Evolutionary conservation across 1,140 invertebrate genomes (phyloP), one percentile per base, ranked within the genome.

Genomic region (Tetranychus cinnabarinus): DNA sequence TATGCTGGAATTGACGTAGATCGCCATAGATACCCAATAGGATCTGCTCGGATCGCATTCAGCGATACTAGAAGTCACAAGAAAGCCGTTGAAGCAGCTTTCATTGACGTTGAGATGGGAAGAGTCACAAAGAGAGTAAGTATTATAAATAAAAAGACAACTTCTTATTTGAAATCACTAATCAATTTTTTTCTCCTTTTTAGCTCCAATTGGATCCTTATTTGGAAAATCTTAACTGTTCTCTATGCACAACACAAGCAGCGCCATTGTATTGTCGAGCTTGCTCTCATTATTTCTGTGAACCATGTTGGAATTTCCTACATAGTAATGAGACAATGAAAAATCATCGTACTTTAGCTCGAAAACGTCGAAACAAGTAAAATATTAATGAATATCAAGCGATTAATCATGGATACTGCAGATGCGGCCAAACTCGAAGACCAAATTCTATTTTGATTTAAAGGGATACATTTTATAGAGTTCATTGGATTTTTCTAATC

Each of bases 1-100:
- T 96, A 93, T 74, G 87, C 89, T 65, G 91, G 88, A 35, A 91
- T 98, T 61, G 93, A 97, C 72, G 96, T 90, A 2, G 93, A 97
- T 70, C 96, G 95, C 73, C 81, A 88, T 73, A 97, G 95, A 70
- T 98, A 98, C 76, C 93, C 93, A 0, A 97, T 97, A 71, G 93
- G 77, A 7, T 96, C 91, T 7, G 93, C 87, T 0, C 78, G 93
- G 62, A 88, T 97, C 1, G 95, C 88, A 4, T 98, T 97, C 74
- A 85, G 84, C 72, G 89, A 85, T 72, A 78, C 81, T 63, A 79
- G 80, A 60, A 93, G 90, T 0, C 97, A 93, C 73, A 83, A 90
- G 77, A 86, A 85, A 68, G 95, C 95, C 39, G 84, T 97, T 2
- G 79, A 83, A 57, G 86, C 92, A 48, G 88, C 83, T 8, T 97